phyloP scores from a whole-genome alignment of 1,140 invertebrate genomes.

The Procambarus clarkii region DNA sequence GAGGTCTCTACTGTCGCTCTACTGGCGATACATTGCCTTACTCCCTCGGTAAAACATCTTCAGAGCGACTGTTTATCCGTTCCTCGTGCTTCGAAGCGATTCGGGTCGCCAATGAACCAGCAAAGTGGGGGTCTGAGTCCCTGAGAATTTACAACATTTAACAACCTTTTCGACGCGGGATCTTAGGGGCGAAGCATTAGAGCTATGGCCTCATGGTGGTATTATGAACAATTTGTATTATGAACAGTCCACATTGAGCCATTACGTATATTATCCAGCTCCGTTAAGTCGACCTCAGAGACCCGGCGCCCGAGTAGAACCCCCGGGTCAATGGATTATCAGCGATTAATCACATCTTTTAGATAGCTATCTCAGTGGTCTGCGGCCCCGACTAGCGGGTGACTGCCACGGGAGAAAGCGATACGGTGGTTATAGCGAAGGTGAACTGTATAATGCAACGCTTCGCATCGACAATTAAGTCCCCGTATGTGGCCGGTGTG shows the following conservation, averaged over 20 bases:
- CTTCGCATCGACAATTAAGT: neutral
- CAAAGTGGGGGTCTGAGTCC: neutral
- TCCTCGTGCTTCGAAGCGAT: neutral
- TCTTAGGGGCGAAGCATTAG: neutral
- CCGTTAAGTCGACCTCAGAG: neutral
- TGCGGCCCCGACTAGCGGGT: neutral
- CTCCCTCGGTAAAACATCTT: no score
- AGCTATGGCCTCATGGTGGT: neutral
- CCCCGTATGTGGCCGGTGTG: neutral
- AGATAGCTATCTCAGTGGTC: neutral
- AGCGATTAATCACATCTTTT: neutral
- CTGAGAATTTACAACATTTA: neutral
- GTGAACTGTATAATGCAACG: constrained; percentile 5
- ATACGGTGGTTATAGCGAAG: neutral
- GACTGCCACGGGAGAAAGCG: neutral
- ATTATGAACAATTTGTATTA: neutral
- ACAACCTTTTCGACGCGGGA: neutral
- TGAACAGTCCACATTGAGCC: neutral
- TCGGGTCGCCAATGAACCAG: constrained; percentile 7
- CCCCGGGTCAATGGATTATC: neutral
- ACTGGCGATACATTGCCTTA: no score
- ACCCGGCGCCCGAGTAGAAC: neutral
- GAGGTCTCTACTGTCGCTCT: no score
- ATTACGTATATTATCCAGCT: neutral
- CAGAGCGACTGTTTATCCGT: neutral